Base-by-base conservation (phyloP, 35 echinoderm and acorn worm species). In the Eucidaris tribuloides region DNA sequence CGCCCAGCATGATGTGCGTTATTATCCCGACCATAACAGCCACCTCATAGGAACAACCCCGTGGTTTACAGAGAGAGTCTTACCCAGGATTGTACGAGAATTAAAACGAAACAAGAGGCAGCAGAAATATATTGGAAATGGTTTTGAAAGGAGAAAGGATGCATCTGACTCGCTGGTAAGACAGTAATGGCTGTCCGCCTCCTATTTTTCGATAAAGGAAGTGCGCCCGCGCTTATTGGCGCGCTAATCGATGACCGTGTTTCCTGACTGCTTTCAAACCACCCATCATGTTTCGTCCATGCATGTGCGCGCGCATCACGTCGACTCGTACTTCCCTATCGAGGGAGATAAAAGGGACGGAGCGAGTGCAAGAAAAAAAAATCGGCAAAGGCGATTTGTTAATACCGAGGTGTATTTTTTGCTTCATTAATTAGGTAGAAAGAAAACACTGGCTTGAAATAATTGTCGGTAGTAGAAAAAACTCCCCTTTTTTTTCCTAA, bases 401-500 rank as follows among this genome's bases (percentile, higher is more conserved):
- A 74, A 74, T 74, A 42, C 64, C 44, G 11, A 35, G 44, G 27
- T 44, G 18, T 74, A 27, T 40, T 44, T 74, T 74, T 1, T 44
- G 68, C 68, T 74, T 74, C 68, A 74, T 74, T 74, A 18, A 74
- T 35, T 40, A 22, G 25, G 40, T 9, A 74, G 68, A 74, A 74
- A 74, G 68, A 74, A 74, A 74, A 74, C 38, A 74, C 68, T 42
- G 68, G 38, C 68, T 44, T 17, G 68, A 74, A 40, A 35, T 74
- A 74, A 74, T 74, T 74, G 68, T 36, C 20, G 22, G 29, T 40
- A 14, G 68, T 32, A 1, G 0, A 64, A 64, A 64, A 64, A 64
- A 34, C 37, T 64, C 61, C 37, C 24, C 37, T n/a, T n/a, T 32
- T 34, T 32, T 64, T 60, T 32, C 0, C 37, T 64, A n/a, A n/a